These are phyloP conservation scores for Actinia tenebrosa DNA, from an alignment of 64 coral and sea anemone species.

Conservation along the genomic window DNA sequence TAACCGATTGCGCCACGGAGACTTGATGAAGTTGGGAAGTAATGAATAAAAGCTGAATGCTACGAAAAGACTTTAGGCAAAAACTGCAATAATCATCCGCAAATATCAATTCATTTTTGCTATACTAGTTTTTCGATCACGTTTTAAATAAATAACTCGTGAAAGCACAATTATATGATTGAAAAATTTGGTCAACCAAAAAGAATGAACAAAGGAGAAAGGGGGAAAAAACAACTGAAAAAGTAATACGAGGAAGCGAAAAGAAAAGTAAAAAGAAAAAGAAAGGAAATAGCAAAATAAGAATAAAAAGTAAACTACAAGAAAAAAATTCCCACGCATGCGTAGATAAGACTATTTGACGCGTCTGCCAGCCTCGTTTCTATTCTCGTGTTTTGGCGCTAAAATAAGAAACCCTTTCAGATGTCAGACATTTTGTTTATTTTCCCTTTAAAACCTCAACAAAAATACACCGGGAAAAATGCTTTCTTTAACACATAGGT, in stretches of 20 bases:
- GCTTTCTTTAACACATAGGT: background rate
- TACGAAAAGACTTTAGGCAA: too few species aligned
- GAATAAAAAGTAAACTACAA: background rate
- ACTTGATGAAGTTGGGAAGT: background rate
- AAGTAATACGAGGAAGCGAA: background rate
- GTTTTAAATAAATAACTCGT: too few species aligned
- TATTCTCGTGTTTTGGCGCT: background rate
- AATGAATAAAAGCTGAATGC: too few species aligned
- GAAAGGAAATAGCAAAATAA: background rate
- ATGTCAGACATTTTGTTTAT: background rate
- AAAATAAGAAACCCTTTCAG: constrained; percentile 1
- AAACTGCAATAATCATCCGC: too few species aligned
- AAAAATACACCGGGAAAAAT: background rate
- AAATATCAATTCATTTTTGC: too few species aligned
- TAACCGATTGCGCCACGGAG: constrained; percentile 41
- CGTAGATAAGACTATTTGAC: background rate
- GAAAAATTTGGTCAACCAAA: too few species aligned
- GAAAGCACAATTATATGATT: too few species aligned
- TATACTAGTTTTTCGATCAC: too few species aligned
- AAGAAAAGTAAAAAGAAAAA: background rate
- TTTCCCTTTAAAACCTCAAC: background rate
- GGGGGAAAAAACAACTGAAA: too few species aligned
- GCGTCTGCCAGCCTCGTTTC: background rate
- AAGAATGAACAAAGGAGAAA: too few species aligned
- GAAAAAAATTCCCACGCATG: background rate